Percentiles rank a stretch among this genome's conserved stretches.
Conservation (phyloP, 2,888 invertebrate species). For the Nebria brevicollis region DNA sequence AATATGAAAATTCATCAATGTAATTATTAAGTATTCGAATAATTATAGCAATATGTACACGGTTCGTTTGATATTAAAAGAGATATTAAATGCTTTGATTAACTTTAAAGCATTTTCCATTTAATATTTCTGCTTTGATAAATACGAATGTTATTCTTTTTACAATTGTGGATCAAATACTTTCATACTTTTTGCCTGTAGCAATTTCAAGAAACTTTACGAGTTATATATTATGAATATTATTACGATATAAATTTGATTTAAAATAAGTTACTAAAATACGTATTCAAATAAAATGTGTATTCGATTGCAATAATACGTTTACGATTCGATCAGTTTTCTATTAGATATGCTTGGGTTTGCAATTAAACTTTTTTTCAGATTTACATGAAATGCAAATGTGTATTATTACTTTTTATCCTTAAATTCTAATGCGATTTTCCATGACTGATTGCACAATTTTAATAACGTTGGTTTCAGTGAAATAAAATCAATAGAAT, state of each 20-base stretch:
- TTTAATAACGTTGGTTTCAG: background rate
- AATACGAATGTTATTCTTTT: background rate
- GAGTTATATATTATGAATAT: no score
- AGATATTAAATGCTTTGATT: background rate
- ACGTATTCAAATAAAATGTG: slow-evolving; percentile 40
- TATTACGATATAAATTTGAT: no score
- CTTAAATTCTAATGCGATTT: slow-evolving; percentile 27
- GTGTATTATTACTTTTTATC: background rate
- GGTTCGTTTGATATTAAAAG: slow-evolving; percentile 2
- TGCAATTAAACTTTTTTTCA: background rate
- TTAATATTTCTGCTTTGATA: background rate
- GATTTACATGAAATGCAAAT: background rate
- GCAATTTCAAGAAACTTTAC: no score
- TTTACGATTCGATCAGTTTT: slow-evolving; percentile 32
- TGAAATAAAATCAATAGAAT: background rate
- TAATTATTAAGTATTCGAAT: background rate
- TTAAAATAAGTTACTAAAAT: slow-evolving; percentile 8
- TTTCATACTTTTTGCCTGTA: no score
- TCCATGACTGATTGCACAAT: background rate
- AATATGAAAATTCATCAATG: background rate
- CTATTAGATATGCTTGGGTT: slow-evolving; percentile 20
- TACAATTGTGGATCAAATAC: no score
- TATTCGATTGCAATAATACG: slow-evolving; percentile 33
- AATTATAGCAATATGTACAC: background rate
- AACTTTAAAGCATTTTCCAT: background rate